These are phyloP conservation scores for Cataglyphis livida DNA, from an alignment of 2,888 invertebrate species.

Conservation along the genomic window DNA sequence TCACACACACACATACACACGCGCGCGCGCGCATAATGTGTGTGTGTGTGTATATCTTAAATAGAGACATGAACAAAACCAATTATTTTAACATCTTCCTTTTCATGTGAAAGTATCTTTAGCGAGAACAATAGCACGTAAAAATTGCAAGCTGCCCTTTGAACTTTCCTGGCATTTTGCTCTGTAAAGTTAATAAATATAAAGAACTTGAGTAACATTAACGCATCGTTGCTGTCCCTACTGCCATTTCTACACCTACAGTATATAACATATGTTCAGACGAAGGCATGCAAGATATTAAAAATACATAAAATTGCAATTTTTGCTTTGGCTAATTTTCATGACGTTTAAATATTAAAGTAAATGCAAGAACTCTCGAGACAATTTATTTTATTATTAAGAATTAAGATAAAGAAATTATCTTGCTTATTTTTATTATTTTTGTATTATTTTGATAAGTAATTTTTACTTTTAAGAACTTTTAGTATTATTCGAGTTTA, in stretches of 20 bases:
- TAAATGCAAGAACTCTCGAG: not conserved
- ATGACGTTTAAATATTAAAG: not conserved
- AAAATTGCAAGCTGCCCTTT: conserved; percentile 13
- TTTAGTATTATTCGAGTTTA: too few species aligned
- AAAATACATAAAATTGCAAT: not conserved
- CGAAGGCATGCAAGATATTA: not conserved
- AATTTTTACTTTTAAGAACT: not conserved
- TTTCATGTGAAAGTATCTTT: too few species aligned
- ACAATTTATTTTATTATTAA: not conserved
- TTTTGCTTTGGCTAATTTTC: not conserved
- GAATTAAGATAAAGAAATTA: not conserved
- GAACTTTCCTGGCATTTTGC: conserved; percentile 37
- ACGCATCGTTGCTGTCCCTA: conserved; percentile 39
- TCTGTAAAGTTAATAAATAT: too few species aligned
- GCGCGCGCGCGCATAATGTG: too few species aligned
- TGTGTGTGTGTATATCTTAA: not conserved
- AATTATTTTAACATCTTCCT: not conserved
- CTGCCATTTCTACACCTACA: not conserved
- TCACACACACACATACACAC: too few species aligned
- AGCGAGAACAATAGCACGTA: too few species aligned
- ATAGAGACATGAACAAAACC: too few species aligned
- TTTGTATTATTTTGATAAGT: not conserved
- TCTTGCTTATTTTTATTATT: not conserved
- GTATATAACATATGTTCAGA: not conserved
- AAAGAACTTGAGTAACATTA: conserved; percentile 36